Conservation (phyloP, 2,797 vertebrate genomes). For the Brachymystax lenok region DNA sequence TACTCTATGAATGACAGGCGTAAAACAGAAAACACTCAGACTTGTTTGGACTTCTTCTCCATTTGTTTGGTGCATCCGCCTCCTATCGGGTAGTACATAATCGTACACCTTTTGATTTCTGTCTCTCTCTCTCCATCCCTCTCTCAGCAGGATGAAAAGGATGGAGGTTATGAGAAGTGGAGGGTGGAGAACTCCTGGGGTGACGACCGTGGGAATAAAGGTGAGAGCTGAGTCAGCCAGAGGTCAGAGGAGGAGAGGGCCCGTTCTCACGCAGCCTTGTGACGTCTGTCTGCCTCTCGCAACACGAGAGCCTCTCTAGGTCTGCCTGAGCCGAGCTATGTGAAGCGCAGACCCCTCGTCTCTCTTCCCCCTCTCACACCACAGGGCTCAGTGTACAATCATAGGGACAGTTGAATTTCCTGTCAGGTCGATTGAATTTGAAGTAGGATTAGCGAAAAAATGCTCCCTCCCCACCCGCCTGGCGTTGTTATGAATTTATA, state of each 20-base stretch:
- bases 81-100: no score
- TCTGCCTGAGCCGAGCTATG: not conserved
- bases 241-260: no score
- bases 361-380: not conserved
- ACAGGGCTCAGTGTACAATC: constrained; percentile 23
- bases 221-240: constrained; percentile 63
- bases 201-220: constrained; percentile 98
- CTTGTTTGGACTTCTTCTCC: no score
- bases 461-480: constrained; percentile 21
- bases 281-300: not conserved
- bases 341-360: not conserved
- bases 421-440: constrained; percentile 56
- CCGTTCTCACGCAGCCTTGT: not conserved
- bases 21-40: no score
- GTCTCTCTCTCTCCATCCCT: constrained; percentile 11
- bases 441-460: constrained; percentile 46
- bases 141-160: constrained; percentile 77
- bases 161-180: constrained; percentile 90
- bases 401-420: constrained; percentile 40
- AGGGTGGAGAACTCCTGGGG: constrained; percentile 99
- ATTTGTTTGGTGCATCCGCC: no score
- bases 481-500: constrained; percentile 61
- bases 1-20: no score
- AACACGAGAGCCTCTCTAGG: not conserved
- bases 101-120: not conserved